Evolutionary conservation across 1,140 invertebrate genomes (phyloP), one percentile per base, ranked within the genome.

Genomic region (Andrena cerasifolii): DNA sequence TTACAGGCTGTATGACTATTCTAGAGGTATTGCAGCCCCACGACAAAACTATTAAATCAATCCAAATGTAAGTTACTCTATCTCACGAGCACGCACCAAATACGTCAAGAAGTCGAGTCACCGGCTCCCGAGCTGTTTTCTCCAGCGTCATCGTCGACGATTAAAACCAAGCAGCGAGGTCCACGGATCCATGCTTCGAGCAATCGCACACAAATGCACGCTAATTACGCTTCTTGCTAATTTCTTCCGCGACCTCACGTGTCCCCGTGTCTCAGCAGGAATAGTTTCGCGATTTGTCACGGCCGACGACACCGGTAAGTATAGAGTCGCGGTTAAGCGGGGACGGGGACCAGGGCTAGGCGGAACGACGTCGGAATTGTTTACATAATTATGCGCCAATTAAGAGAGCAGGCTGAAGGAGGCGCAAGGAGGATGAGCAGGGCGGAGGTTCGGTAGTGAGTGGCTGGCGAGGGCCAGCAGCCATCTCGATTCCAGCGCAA

Each of bases 351-450:
- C 18, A 26, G 43, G 65, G 18, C 43, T 56, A 31, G 24, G 18
- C 59, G 58, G 4, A 84, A 81, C 59, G 59, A 79, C 56, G 84
- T 79, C 62, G 47, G 80, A 87, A 91, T 90, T 91, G 87, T 90
- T 91, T 90, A 90, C 88, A 89, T 91, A 91, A 91, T 91, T 91
- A 91, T 91, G 88, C 86, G 86, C 90, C 90, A 92, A 92, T 92
- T 91, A 92, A 90, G 89, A 80, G 78, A 87, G 85, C 82, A 72
- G 75, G 61, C 79, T 80, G 80, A 79, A 81, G 84, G 79, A 78
- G 83, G 82, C 53, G 62, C 31, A 71, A 67, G 77, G 31, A 66
- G 24, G 49, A 63, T 66, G 78, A 77, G 65, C n/a, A 47, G 82
- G 43, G 53, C 28, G 85, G 83, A 84, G 80, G 79, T 84, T 88